Percentiles rank a stretch among this genome's conserved stretches.
Evolutionary conservation across 2,888 invertebrate genomes (phyloP).

Genomic region (Brachyopa scutellaris): DNA sequence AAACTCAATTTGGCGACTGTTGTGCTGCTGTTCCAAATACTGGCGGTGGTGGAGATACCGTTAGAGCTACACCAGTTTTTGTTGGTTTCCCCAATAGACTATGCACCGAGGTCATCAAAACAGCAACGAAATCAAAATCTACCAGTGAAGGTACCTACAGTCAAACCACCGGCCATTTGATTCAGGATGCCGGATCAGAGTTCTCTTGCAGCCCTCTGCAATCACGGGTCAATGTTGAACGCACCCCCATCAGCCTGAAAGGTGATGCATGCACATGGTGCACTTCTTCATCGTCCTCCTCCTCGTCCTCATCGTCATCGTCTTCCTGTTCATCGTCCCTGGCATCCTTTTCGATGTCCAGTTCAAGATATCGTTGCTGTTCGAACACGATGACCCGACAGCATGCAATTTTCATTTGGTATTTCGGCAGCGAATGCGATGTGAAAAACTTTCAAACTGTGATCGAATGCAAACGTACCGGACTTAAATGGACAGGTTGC

Average conservation of each 20-base stretch:
- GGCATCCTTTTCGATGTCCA: constrained; percentile 65
- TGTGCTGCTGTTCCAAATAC: too few species aligned
- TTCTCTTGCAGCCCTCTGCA: constrained; percentile 23
- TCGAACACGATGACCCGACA: constrained; percentile 62
- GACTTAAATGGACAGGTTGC: constrained; percentile 78
- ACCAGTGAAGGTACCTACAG: constrained; percentile 37
- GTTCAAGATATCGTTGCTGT: constrained; percentile 54
- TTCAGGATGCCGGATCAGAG: constrained; percentile 39
- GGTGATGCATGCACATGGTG: constrained; percentile 51
- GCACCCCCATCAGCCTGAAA: constrained; percentile 28
- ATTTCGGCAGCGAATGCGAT: constrained; percentile 74
- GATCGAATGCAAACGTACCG: constrained; percentile 78
- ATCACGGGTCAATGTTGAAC: constrained; percentile 48
- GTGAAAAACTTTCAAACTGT: constrained; percentile 77
- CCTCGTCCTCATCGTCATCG: constrained; percentile 31
- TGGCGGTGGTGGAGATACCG: constrained; percentile 17
- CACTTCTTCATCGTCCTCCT: constrained; percentile 28
- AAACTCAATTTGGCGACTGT: constrained; percentile 19
- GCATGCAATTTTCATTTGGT: constrained; percentile 79
- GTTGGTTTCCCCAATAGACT: constrained; percentile 10
- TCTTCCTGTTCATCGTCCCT: constrained; percentile 51
- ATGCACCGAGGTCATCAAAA: constrained; percentile 42
- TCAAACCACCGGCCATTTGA: constrained; percentile 55
- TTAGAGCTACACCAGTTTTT: constrained; percentile 31
- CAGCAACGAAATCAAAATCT: constrained; percentile 57